Percentiles rank a stretch among this genome's conserved stretches.
These are phyloP conservation scores for Lepus europaeus DNA, from an alignment of 2,113 vertebrate genomes.

Conservation along the genomic window DNA sequence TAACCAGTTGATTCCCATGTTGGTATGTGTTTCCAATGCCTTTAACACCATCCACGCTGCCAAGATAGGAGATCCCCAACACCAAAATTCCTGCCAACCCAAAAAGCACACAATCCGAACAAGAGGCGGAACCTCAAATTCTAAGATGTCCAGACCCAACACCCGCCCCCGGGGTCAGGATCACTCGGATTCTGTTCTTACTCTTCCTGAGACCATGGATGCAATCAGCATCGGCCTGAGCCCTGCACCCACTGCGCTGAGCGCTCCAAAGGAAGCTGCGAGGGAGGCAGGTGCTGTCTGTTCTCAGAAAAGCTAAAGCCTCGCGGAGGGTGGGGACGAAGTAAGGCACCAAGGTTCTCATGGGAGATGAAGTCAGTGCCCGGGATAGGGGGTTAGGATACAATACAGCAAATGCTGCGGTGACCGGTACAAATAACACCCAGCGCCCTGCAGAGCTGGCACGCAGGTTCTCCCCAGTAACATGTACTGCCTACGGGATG, in stretches of 20 bases:
- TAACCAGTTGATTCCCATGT: not conserved
- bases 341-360: not conserved
- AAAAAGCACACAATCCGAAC: not conserved
- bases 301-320: not conserved
- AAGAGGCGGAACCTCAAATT: not conserved
- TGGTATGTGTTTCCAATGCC: not conserved
- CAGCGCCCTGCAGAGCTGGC: not conserved
- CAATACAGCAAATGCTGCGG: not conserved
- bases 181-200: no score
- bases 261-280: not conserved
- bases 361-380: not conserved
- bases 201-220: not conserved
- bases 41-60: not conserved
- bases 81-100: not conserved
- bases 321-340: not conserved
- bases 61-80: not conserved
- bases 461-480: not conserved
- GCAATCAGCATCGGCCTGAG: not conserved
- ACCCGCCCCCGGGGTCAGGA: not conserved
- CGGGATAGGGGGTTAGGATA: no score
- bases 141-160: not conserved
- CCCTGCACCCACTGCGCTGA: no score
- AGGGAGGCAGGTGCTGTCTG: no score
- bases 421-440: not conserved
- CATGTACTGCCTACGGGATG: accelerated